phyloP scores from a whole-genome alignment of 2,888 invertebrate species.

The Arenicola marina region DNA sequence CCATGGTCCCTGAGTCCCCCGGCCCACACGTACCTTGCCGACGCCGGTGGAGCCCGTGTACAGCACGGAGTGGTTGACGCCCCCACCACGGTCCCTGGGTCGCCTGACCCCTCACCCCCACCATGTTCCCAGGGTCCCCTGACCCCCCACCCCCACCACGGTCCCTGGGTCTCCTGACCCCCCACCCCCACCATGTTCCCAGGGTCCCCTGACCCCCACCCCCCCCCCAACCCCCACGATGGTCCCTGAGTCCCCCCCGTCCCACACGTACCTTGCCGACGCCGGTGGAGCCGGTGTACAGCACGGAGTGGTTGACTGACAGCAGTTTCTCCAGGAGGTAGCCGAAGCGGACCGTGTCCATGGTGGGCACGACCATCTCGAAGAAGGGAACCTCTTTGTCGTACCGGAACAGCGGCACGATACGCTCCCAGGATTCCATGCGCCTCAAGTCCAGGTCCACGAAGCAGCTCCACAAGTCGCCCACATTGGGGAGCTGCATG shows the following conservation, averaged over 20 bases:
- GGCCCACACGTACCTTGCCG: too few relatives aligned
- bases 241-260: too few relatives aligned
- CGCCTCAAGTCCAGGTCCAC: slow-evolving; percentile 73
- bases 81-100: too few relatives aligned
- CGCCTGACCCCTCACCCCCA: too few relatives aligned
- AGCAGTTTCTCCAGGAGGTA: slow-evolving; percentile 79
- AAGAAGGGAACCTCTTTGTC: slow-evolving; percentile 77
- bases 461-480: slow-evolving; percentile 77
- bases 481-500: slow-evolving; percentile 74
- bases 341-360: slow-evolving; percentile 87
- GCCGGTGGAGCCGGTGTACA: slow-evolving; percentile 89
- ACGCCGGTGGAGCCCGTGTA: too few relatives aligned
- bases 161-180: too few relatives aligned
- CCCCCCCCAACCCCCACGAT: too few relatives aligned
- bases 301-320: slow-evolving; percentile 74
- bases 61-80: slow-evolving; percentile 79
- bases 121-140: too few relatives aligned
- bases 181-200: too few relatives aligned
- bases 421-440: slow-evolving; percentile 79
- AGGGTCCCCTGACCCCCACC: too few relatives aligned
- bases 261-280: slow-evolving; percentile 21
- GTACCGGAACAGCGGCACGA: slow-evolving; percentile 76
- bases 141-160: too few relatives aligned
- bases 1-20: too few relatives aligned
- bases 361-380: slow-evolving; percentile 86